A percentile compares a stretch with the other conserved stretches of the same genome.
These are phyloP conservation scores for Xiphias gladius DNA, from an alignment of 2,113 vertebrate species.

Conservation along the genomic window DNA sequence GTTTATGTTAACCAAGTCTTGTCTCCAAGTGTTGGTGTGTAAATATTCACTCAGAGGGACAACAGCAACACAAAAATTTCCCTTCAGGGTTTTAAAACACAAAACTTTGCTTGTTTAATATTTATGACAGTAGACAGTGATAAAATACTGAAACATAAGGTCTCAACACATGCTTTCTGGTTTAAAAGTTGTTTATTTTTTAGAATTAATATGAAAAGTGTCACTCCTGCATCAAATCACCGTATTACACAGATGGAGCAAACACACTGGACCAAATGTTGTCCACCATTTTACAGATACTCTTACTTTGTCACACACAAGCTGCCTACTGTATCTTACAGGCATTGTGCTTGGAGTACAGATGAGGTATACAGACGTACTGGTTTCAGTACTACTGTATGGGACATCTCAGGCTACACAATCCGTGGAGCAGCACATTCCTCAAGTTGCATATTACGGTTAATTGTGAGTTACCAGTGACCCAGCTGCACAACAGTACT, in stretches of 20 bases:
- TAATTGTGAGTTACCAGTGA: conserved; percentile 45
- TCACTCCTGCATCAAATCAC: conserved; percentile 35
- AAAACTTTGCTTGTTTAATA: conserved; percentile 6
- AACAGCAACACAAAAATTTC: conserved; percentile 3
- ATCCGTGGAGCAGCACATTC: conserved; percentile 65
- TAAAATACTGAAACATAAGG: conserved; percentile 1
- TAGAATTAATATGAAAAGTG: conserved; percentile 71
- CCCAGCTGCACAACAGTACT: conserved; percentile 31
- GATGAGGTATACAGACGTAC: conserved; percentile 48
- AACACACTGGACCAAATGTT: conserved; percentile 36
- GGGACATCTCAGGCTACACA: conserved; percentile 40
- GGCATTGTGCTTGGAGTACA: conserved; percentile 49
- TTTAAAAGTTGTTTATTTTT: conserved; percentile 75
- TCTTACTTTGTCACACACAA: conserved; percentile 28
- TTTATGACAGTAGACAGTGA: not conserved
- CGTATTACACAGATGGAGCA: conserved; percentile 30
- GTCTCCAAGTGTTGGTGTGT: conserved; percentile 39
- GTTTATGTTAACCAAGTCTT: conserved; percentile 33
- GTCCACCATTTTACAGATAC: conserved; percentile 38
- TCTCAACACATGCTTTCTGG: conserved; percentile 37
- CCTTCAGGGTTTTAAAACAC: conserved; percentile 8
- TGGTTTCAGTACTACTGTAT: conserved; percentile 18
- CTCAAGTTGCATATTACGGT: conserved; percentile 54
- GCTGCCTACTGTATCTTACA: conserved; percentile 45
- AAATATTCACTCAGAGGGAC: conserved; percentile 15